A percentile compares a stretch with the other conserved stretches of the same genome.
Conservation (phyloP, 2,888 invertebrate species). For the Pantelozetes paolii region DNA sequence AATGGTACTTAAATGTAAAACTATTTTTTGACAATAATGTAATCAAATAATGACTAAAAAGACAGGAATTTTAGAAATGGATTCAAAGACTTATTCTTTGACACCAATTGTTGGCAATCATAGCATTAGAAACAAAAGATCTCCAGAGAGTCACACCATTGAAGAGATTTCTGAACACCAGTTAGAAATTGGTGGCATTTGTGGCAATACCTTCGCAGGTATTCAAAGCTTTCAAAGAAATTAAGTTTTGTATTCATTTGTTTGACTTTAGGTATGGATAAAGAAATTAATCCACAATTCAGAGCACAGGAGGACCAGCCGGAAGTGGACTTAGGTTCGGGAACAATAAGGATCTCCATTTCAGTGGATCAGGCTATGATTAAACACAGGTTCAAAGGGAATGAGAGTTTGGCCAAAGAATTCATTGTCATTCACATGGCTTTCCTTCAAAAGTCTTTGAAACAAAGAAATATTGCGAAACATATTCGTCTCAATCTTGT, state of each 20-base stretch:
- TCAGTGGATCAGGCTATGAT: background rate
- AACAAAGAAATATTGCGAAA: background rate
- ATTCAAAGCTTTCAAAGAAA: too few species aligned
- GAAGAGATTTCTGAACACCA: background rate
- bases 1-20: slow-evolving; percentile 1
- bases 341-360: background rate
- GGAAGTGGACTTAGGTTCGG: background rate
- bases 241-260: too few species aligned
- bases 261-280: too few species aligned
- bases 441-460: background rate
- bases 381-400: background rate
- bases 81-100: background rate
- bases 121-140: background rate
- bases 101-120: background rate
- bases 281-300: background rate
- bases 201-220: slow-evolving; percentile 13
- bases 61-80: slow-evolving; percentile 9
- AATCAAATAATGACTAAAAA: background rate
- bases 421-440: slow-evolving; percentile 10
- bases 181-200: background rate
- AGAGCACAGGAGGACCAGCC: background rate
- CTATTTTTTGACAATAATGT: too few species aligned
- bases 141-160: background rate
- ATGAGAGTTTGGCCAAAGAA: background rate
- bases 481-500: background rate